phyloP scores from a whole-genome alignment of 92 coral and sea anemone genomes.

The Phenganax stokvisi region DNA sequence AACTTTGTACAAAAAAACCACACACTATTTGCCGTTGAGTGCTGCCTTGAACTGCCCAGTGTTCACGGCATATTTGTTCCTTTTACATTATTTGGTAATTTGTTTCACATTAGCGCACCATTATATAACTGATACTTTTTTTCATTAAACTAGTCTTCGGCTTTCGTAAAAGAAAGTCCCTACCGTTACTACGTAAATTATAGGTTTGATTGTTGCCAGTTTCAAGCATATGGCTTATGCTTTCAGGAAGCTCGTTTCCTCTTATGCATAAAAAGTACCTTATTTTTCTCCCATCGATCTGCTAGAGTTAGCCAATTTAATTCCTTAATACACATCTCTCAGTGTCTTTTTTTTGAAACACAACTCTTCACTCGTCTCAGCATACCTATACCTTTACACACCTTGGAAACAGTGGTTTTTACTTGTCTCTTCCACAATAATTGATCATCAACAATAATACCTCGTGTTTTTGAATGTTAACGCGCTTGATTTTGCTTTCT shows the following conservation, averaged over 20 bases:
- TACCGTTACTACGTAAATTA: conserved; percentile 9
- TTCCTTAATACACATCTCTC: neutral
- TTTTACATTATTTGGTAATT: neutral
- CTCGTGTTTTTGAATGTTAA: conserved; percentile 12
- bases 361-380: neutral
- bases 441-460: conserved; percentile 16
- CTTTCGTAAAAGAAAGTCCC: conserved; percentile 8
- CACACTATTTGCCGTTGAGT: conserved; percentile 1
- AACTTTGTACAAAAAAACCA: neutral
- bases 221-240: neutral
- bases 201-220: neutral
- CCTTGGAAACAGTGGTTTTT: conserved; percentile 3
- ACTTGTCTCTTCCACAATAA: neutral
- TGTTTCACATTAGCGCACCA: conserved; percentile 23
- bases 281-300: conserved; percentile 17
- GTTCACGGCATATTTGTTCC: neutral
- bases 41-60: neutral
- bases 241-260: neutral
- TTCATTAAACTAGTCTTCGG: conserved; percentile 21
- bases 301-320: conserved; percentile 12
- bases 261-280: neutral
- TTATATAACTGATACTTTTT: conserved; percentile 22
- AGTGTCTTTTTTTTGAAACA: neutral
- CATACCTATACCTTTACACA: conserved; percentile 10
- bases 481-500: conserved; percentile 2